Percentiles rank a stretch among this genome's conserved stretches.
Evolutionary conservation across 2,888 invertebrate genomes (phyloP).

Genomic region (Metacarcinus magister): DNA sequence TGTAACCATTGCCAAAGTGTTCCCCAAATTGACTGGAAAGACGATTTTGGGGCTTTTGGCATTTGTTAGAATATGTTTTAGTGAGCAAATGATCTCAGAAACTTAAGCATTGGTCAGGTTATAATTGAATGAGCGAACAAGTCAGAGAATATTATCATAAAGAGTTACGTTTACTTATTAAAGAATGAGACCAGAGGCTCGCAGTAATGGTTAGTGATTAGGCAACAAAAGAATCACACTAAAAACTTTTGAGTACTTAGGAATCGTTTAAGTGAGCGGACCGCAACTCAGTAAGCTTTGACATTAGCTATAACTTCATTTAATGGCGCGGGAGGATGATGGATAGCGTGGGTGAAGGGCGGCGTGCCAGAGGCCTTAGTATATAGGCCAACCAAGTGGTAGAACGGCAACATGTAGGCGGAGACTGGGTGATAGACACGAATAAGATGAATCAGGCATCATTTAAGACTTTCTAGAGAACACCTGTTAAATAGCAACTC

Average conservation of each 20-base stretch:
- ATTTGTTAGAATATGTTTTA: no score
- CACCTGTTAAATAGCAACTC: no score
- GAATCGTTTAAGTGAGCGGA: background rate
- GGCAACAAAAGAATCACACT: background rate
- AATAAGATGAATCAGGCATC: background rate
- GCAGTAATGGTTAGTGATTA: background rate
- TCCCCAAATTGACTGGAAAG: no score
- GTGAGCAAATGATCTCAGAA: background rate
- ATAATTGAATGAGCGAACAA: background rate
- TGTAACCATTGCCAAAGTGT: no score
- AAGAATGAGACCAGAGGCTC: background rate
- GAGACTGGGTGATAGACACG: background rate
- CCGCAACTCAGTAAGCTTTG: background rate
- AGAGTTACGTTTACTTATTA: background rate
- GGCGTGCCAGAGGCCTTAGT: background rate
- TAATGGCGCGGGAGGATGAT: background rate
- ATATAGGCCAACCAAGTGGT: background rate
- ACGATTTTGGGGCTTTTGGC: no score
- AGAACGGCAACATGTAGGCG: background rate
- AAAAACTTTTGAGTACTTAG: background rate
- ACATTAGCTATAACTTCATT: background rate
- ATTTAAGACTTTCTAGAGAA: no score
- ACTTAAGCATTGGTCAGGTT: background rate
- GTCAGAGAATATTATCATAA: background rate
- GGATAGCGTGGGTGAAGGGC: constrained; percentile 1